Evolutionary conservation across 2,888 invertebrate genomes (phyloP), one percentile per base, ranked within the genome.

Genomic region (Lucinisca nassula): DNA sequence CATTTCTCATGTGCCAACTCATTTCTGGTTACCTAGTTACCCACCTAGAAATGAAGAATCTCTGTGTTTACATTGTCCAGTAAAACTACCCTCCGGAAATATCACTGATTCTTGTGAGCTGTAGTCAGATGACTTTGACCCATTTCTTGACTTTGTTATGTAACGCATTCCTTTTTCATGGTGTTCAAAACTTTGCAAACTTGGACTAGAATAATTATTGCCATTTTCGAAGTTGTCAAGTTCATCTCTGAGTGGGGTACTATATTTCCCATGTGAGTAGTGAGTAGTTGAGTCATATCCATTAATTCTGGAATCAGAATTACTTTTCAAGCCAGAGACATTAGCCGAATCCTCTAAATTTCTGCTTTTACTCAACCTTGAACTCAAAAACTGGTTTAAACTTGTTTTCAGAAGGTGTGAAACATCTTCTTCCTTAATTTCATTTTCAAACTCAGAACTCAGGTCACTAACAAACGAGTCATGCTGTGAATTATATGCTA

Each of bases 11-110:
- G n/a, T n/a, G n/a, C n/a, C n/a, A n/a, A n/a, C n/a, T n/a, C n/a
- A n/a, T n/a, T n/a, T n/a, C n/a, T n/a, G n/a, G n/a, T n/a, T n/a
- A n/a, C n/a, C n/a, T n/a, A 21, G 32, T 1, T 74, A 51, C 90
- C 90, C 85, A 94, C 95, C 93, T 73, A 96, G 82, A 49, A 92
- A 89, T 14, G 95, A 94, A 6, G 96, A 95, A 91, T 96, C 96
- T 79, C 92, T 93, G 86, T 96, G 96, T 72, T 92, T 90, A 67
- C 96, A 96, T 70, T 94, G 92, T 21, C 96, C 96, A 90, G 94
- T 92, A 87, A 93, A 96, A 73, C 95, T 95, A 8, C 96, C 96
- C 81, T 96, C 96, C 8, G 94, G 93, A 73, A 95, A 92, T 51
- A 87, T 85, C 78, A 89, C 55, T 1, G 80, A 78, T 14, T 88